Conservation (phyloP, 2,888 invertebrate species). For the Melikaiella ostensackeni region DNA sequence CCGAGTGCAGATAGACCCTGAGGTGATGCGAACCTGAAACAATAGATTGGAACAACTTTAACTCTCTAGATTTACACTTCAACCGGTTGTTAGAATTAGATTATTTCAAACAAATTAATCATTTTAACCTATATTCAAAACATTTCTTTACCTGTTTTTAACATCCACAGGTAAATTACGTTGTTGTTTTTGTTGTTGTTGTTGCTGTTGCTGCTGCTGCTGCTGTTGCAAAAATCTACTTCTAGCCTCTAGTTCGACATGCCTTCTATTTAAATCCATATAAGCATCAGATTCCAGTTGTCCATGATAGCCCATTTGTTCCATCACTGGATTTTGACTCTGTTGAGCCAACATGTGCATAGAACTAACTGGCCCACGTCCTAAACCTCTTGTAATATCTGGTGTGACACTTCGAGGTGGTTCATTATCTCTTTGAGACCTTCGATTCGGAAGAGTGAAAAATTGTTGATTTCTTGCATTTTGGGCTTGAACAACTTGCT, state of each 20-base stretch:
- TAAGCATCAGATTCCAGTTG: conserved; percentile 54
- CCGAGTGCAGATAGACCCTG: conserved; percentile 69
- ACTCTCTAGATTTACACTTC: not conserved
- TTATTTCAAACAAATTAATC: not conserved
- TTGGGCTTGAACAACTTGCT: conserved; percentile 50
- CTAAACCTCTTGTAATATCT: conserved; percentile 78
- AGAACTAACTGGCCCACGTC: conserved; percentile 64
- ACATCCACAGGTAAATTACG: conserved; percentile 63
- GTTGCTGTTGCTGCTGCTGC: conserved; percentile 57
- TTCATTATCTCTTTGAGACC: conserved; percentile 74
- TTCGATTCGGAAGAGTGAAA: conserved; percentile 78
- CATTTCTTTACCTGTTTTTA: conserved; percentile 66
- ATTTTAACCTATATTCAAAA: not conserved
- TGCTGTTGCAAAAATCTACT: conserved; percentile 59
- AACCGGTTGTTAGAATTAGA: not conserved
- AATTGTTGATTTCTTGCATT: conserved; percentile 66
- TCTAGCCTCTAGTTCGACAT: conserved; percentile 56
- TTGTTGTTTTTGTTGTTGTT: conserved; percentile 56
- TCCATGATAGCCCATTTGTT: conserved; percentile 54
- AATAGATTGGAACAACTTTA: conserved; percentile 7
- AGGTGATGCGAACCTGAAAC: conserved; percentile 69
- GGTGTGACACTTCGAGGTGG: conserved; percentile 79
- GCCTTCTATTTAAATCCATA: conserved; percentile 56
- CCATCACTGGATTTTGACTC: conserved; percentile 60
- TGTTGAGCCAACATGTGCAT: conserved; percentile 71